Base-by-base conservation (phyloP, 2,113 vertebrate species). In the Gallinago paraguaiae region DNA sequence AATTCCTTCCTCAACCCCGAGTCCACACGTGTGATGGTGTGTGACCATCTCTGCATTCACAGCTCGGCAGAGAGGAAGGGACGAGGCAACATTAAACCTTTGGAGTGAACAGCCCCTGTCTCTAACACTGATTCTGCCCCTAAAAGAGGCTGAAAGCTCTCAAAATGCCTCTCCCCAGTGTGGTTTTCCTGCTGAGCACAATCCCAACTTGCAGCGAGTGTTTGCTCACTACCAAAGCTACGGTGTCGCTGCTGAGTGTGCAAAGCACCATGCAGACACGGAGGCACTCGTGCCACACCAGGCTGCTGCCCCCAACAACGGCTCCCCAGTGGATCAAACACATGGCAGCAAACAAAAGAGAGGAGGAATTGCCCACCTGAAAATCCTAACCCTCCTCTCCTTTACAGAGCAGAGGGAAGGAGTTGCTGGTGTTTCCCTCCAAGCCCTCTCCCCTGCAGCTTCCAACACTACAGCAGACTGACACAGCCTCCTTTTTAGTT, bases 251-350 rank as follows among this genome's bases (percentile, higher is more conserved):
- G n/a, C 48, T 39, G 41, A 43, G 43, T 33, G 43, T 51, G 41
- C 77, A 37, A 46, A 64, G 56, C 45, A 11, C 19, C 37, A 28
- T 0, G 48, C 51, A 77, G 51, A 10, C 45, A 9, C 0, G 2
- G 50, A 74, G 60, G 27, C 51, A 5, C 41, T 7, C 5, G 2
- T 1, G 27, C 46, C 76, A 46, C 46, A 30, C 48, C 4, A 33
- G 31, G 76, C 69, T 28, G 35, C 43, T 1, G 2, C 13, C 30
- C 17, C 33, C 17, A 5, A 6, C 8, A 0, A 13, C 2, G 0
- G 35, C 64, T 77, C 37, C 37, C 45, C 9, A 17, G 13, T 8
- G 27, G 10, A 19, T 54, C 67, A 48, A 48, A 72, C 56, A 35
- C 43, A 7, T 0, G 2, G n/a, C 39, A 70, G 57, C 43, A 39